Conservation (phyloP, 2,113 vertebrate species). For the Taxidea taxus region DNA sequence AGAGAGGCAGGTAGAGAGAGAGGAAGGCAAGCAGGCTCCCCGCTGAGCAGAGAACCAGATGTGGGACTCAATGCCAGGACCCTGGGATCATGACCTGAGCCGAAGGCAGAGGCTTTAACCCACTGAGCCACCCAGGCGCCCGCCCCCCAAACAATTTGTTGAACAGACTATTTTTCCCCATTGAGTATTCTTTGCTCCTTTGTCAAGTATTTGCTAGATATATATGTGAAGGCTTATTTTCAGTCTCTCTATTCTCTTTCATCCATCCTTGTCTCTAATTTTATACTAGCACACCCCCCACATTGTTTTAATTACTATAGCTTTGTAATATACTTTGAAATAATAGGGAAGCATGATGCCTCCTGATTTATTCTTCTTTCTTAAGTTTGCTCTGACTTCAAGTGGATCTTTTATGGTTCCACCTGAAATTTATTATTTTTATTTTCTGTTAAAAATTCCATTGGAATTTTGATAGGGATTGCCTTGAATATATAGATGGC, state of each 20-base stretch:
- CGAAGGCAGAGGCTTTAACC: too few species aligned
- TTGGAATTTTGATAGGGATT: neutral
- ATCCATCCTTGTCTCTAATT: neutral
- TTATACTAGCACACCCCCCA: neutral
- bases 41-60: too few species aligned
- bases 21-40: too few species aligned
- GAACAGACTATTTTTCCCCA: neutral
- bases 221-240: neutral
- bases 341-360: neutral
- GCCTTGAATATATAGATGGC: neutral
- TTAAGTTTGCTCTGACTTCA: neutral
- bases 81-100: too few species aligned
- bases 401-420: neutral
- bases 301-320: neutral
- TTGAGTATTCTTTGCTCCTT: neutral
- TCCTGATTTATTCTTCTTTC: neutral
- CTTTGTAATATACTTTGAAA: neutral
- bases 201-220: neutral
- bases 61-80: too few species aligned
- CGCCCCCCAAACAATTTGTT: neutral
- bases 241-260: neutral
- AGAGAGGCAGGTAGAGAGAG: too few species aligned
- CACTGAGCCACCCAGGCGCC: too few species aligned
- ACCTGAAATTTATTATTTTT: neutral
- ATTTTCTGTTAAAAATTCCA: neutral